A percentile compares a stretch with the other conserved stretches of the same genome.
Conservation (phyloP, 2,888 invertebrate species). For the Acholoe squamosa region DNA sequence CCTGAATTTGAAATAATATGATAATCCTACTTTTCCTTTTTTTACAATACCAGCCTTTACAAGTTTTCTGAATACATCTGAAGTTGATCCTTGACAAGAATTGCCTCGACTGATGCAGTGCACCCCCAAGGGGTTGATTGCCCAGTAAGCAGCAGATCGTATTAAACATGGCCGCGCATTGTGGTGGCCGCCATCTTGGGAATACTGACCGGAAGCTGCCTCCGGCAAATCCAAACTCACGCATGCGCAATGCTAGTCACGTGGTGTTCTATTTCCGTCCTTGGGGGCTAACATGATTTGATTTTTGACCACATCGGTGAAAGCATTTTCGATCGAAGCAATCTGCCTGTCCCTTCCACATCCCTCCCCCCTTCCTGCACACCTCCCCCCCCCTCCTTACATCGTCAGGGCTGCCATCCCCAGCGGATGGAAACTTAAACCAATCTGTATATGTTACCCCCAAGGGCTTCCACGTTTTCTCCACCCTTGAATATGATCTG, state of each 20-base stretch:
- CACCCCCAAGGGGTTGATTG: not conserved
- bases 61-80: too few species aligned
- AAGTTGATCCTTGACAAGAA: too few species aligned
- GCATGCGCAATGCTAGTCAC: constrained; percentile 23
- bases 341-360: not conserved
- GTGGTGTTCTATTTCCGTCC: constrained; percentile 23
- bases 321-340: not conserved
- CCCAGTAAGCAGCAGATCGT: not conserved
- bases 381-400: not conserved
- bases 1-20: too few species aligned
- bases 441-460: too few species aligned
- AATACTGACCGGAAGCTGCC: constrained; percentile 7
- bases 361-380: not conserved
- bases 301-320: not conserved
- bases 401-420: not conserved
- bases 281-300: constrained; percentile 1
- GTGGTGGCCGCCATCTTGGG: not conserved
- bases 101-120: too few species aligned
- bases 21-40: too few species aligned
- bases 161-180: not conserved
- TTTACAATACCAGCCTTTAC: too few species aligned
- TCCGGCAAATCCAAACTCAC: not conserved
- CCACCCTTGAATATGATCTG: too few species aligned
- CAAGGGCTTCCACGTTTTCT: too few species aligned
- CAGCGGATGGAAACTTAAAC: too few species aligned